phyloP scores from a whole-genome alignment of 2,797 vertebrate species.

The Sebastes miniatus region DNA sequence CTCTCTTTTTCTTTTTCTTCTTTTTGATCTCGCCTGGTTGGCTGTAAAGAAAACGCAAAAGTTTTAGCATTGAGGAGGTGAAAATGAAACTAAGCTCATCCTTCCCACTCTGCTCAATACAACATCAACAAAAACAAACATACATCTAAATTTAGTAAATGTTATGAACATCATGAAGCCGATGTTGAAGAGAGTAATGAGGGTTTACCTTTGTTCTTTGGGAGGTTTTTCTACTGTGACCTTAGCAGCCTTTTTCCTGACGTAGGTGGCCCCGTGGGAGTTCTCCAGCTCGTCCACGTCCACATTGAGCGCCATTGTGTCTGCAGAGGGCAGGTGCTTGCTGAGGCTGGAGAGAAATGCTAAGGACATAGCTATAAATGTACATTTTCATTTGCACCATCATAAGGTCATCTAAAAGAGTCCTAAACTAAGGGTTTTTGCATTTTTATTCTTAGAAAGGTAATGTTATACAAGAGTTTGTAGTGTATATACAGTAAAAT shows the following conservation, averaged over 20 bases:
- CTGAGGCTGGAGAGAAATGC: slow-evolving; percentile 85
- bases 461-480: background rate
- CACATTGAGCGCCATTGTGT: slow-evolving; percentile 94
- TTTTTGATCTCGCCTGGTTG: slow-evolving; percentile 90
- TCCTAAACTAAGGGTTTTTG: too few relatives aligned
- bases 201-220: slow-evolving; percentile 89
- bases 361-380: slow-evolving; percentile 49
- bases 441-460: background rate
- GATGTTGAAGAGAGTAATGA: background rate
- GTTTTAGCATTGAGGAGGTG: background rate
- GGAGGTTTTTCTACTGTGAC: slow-evolving; percentile 87
- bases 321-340: slow-evolving; percentile 94
- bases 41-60: slow-evolving; percentile 74
- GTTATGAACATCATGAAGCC: background rate
- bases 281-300: slow-evolving; percentile 97
- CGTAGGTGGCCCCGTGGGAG: slow-evolving; percentile 92
- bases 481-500: background rate
- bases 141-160: background rate
- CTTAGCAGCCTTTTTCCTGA: slow-evolving; percentile 95
- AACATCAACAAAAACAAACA: background rate
- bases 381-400: background rate
- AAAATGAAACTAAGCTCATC: background rate
- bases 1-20: slow-evolving; percentile 99
- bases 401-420: background rate
- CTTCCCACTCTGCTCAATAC: background rate